These are phyloP conservation scores for Asteroscopus sphinx DNA, from an alignment of 2,888 invertebrate species.

Conservation along the genomic window DNA sequence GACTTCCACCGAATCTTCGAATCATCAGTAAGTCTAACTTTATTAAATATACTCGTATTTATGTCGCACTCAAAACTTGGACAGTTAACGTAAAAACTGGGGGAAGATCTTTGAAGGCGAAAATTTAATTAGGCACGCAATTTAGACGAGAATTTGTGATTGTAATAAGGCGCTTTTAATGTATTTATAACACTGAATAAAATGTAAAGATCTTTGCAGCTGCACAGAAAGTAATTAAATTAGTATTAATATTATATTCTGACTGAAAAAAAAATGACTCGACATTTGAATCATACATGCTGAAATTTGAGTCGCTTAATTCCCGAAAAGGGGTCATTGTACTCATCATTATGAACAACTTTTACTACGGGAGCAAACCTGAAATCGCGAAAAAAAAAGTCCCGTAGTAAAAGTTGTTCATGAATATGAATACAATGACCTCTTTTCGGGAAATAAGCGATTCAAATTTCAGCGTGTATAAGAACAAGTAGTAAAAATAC, in stretches of 20 bases:
- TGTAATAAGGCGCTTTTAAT: constrained; percentile 32
- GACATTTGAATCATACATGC: too few species aligned
- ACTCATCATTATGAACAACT: too few species aligned
- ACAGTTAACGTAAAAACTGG: constrained; percentile 58
- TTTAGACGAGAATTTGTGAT: constrained; percentile 28
- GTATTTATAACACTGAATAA: constrained; percentile 16
- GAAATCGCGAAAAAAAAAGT: too few species aligned
- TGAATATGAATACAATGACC: too few species aligned
- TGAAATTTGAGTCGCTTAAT: too few species aligned
- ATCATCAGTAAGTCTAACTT: constrained; percentile 68
- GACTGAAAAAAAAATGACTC: too few species aligned
- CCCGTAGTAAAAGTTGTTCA: too few species aligned
- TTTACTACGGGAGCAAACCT: too few species aligned
- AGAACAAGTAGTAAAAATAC: too few species aligned
- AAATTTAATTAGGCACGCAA: constrained; percentile 51
- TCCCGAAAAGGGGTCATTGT: too few species aligned
- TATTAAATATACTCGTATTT: constrained; percentile 57
- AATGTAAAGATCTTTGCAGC: constrained; percentile 4
- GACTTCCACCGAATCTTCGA: constrained; percentile 71
- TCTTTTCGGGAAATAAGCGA: too few species aligned
- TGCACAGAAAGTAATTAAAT: not conserved
- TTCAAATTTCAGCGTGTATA: too few species aligned
- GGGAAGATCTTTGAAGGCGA: constrained; percentile 41
- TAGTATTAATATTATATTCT: not conserved
- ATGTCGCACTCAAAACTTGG: constrained; percentile 51